A percentile compares a stretch with the other conserved stretches of the same genome.
These are phyloP conservation scores for Tetramorium alpestre DNA, from an alignment of 1,140 invertebrate genomes.

Conservation along the genomic window DNA sequence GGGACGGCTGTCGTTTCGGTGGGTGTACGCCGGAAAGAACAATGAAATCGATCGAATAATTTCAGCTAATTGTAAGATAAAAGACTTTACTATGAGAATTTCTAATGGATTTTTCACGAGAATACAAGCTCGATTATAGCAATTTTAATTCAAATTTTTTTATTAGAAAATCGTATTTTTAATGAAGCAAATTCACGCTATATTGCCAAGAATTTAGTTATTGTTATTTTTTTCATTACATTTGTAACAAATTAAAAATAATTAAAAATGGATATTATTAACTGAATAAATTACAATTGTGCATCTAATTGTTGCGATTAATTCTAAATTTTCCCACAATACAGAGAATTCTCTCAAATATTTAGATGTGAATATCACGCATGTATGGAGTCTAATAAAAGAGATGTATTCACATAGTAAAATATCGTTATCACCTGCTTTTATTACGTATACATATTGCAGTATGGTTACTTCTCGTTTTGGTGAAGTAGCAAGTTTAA, in stretches of 20 bases:
- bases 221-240: background rate
- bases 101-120: background rate
- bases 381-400: background rate
- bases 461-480: background rate
- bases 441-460: slow-evolving; percentile 4
- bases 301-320: background rate
- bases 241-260: background rate
- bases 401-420: no score
- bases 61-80: background rate
- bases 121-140: background rate
- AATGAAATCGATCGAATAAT: background rate
- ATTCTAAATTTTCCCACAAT: background rate
- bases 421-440: background rate
- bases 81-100: background rate
- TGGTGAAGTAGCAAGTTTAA: background rate
- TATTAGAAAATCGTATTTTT: background rate
- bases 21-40: background rate
- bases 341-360: background rate
- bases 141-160: background rate
- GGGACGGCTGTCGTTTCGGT: slow-evolving; percentile 11
- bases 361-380: background rate
- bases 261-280: background rate
- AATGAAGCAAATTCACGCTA: background rate
- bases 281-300: background rate
- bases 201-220: background rate